Base-by-base conservation (phyloP, 2,797 vertebrate genomes). In the Thripadectes ignobilis region DNA sequence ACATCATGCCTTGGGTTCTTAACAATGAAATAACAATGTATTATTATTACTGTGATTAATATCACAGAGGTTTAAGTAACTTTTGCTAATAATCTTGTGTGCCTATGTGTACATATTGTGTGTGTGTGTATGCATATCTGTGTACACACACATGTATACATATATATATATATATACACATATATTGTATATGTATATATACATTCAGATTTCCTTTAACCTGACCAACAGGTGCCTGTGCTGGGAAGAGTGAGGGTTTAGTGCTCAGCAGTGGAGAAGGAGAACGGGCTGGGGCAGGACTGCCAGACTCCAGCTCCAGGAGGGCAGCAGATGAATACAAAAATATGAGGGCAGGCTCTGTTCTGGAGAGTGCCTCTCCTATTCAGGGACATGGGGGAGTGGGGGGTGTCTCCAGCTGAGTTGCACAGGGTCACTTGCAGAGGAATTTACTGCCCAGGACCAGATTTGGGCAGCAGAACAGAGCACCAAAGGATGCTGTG, bases 401-500 rank as follows among this genome's bases (percentile, higher is more conserved):
- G 12, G 9, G 63, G 6, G 7, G 6, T 26, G 6, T 61, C 62
- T 82, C 45, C 67, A 87, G 8, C 13, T 2, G 2, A 18, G 11
- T 6, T 30, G 43, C 43, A 61, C 20, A 49, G 23, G 29, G 29
- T 52, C 65, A 17, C 12, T 74, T 74, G 29, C 54, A 68, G 19
- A 75, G 12, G 13, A 55, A 6, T 36, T 63, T 20, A 36, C 18
- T 17, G 23, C 38, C 51, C 49, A 71, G 45, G 38, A 41, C 38
- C 7, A 7, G 1, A 58, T 58, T 0, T 66, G 59, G 38, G 38
- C 39, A 62, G 38, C 19, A 10, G 19, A 22, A 41, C 13, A 6
- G 27, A 62, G 27, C 38, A 62, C 16, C 7, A 27, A 3, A 22
- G 12, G 38, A 21, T 85, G 21, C 38, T 73, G 41, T 41, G 30